These are phyloP conservation scores for Melanocharis versteri DNA, from an alignment of 2,113 vertebrate genomes.

Conservation along the genomic window DNA sequence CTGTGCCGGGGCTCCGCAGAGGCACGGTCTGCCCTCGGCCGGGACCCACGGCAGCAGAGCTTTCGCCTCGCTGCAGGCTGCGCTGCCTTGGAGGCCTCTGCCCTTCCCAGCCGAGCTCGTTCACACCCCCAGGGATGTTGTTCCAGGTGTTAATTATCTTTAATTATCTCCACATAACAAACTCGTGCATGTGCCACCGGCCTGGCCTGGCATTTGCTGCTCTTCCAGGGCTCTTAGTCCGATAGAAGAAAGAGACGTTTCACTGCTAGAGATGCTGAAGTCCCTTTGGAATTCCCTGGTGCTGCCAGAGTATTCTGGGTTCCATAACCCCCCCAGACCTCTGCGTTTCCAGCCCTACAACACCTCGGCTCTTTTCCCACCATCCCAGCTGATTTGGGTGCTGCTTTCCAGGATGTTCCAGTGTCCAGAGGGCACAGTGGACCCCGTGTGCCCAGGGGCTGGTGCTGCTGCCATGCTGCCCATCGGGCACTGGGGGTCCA, in stretches of 20 bases:
- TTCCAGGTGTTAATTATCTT: neutral
- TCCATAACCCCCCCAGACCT: too few species aligned
- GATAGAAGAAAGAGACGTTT: neutral
- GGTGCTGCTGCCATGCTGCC: neutral
- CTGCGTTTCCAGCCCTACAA: neutral
- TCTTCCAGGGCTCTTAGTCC: neutral
- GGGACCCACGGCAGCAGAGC: fast-evolving
- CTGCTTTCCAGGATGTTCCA: neutral
- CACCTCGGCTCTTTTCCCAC: neutral
- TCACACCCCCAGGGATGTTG: neutral
- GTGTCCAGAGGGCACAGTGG: fast-evolving
- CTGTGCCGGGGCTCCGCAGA: neutral
- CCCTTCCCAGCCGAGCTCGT: neutral
- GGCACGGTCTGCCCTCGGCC: fast-evolving
- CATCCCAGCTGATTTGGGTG: neutral
- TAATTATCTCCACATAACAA: neutral
- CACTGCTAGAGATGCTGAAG: neutral
- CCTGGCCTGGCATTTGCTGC: neutral
- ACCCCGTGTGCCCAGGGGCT: fast-evolving
- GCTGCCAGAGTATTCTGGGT: too few species aligned
- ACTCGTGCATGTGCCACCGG: fast-evolving
- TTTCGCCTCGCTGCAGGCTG: neutral
- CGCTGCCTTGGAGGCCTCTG: neutral
- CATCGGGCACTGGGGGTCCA: fast-evolving
- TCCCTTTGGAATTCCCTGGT: neutral